These are phyloP conservation scores for Bucorvus abyssinicus DNA, from an alignment of 2,797 vertebrate species.

Conservation along the genomic window DNA sequence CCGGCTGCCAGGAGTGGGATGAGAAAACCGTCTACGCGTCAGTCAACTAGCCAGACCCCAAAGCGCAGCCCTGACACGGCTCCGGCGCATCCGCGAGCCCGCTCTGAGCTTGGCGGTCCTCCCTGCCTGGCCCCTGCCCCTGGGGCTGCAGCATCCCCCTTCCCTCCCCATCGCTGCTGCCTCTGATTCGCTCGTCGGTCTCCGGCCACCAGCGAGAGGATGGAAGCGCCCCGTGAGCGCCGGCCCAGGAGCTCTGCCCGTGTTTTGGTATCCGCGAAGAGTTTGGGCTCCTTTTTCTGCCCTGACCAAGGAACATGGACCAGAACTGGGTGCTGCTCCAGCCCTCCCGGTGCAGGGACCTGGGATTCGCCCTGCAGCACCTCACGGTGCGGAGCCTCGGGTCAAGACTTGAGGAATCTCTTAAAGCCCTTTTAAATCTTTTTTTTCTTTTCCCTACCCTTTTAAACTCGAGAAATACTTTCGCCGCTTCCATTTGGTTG, in stretches of 20 bases:
- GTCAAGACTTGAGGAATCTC: no score
- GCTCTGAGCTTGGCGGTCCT: fast-evolving
- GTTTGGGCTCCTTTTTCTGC: not conserved
- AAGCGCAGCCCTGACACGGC: fast-evolving
- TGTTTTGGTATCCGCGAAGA: fast-evolving
- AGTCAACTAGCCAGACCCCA: fast-evolving
- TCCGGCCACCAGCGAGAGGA: fast-evolving
- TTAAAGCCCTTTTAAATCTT: not conserved
- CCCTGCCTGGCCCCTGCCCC: fast-evolving
- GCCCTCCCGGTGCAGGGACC: fast-evolving
- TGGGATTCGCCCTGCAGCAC: not conserved
- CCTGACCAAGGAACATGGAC: not conserved
- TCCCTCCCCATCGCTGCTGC: not conserved
- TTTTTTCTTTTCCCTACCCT: not conserved
- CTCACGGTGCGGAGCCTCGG: fast-evolving
- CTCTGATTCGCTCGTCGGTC: fast-evolving
- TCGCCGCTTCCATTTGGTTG: fast-evolving
- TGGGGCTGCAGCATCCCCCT: not conserved
- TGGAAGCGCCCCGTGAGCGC: fast-evolving
- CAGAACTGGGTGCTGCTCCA: not conserved
- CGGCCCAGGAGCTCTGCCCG: fast-evolving
- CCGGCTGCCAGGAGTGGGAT: fast-evolving
- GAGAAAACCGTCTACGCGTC: fast-evolving
- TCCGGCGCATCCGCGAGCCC: fast-evolving
- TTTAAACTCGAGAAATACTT: not conserved